Conservation (phyloP, 2,797 vertebrate species). For the Octomys mimax region DNA sequence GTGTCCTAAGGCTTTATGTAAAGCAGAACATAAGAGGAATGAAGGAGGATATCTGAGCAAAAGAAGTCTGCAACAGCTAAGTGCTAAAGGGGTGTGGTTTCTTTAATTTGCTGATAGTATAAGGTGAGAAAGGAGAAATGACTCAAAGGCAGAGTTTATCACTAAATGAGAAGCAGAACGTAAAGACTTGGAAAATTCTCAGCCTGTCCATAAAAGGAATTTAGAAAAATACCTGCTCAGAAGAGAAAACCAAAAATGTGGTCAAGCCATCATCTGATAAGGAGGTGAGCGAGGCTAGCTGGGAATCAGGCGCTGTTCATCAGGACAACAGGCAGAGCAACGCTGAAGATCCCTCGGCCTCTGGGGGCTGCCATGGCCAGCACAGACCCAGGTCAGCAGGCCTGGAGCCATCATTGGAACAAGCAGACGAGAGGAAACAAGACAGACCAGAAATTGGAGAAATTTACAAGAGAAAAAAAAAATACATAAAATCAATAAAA, state of each 20-base stretch:
- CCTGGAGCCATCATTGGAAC: not conserved
- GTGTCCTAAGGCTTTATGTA: not conserved
- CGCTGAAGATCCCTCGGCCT: not conserved
- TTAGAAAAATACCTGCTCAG: not conserved
- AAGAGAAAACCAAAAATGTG: not conserved
- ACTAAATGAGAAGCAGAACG: not conserved
- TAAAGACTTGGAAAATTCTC: not conserved
- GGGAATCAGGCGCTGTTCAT: not conserved
- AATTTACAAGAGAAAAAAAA: not conserved
- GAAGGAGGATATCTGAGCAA: not conserved
- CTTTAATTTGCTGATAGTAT: not conserved
- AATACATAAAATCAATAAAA: not conserved
- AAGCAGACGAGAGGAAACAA: slow-evolving; percentile 17
- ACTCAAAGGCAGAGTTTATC: not conserved
- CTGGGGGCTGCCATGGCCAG: not conserved
- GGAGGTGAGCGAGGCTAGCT: not conserved
- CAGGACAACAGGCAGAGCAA: not conserved
- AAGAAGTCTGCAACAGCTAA: not conserved
- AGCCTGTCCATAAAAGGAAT: not conserved
- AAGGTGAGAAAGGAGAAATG: not conserved
- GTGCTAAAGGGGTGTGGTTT: not conserved
- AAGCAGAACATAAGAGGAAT: not conserved
- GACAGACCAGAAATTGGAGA: not conserved
- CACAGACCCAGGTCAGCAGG: not conserved
- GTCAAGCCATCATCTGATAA: not conserved